A percentile compares a stretch with the other conserved stretches of the same genome.
Conservation (phyloP, 2,888 invertebrate genomes). For the Monopis laevigella region DNA sequence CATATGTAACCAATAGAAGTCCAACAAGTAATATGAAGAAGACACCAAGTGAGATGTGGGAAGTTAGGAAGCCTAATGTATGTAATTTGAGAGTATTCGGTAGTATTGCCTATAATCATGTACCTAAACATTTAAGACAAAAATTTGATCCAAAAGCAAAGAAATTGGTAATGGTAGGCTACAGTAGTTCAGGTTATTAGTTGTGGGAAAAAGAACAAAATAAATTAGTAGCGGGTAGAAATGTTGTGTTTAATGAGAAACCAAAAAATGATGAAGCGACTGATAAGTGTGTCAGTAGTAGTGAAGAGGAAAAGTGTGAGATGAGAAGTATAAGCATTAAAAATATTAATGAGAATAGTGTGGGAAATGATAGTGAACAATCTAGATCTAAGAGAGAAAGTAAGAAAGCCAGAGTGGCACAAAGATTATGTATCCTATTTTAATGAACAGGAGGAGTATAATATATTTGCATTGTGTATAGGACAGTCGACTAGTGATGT, state of each 20-base stretch:
- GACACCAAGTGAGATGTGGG: background rate
- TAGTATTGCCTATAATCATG: background rate
- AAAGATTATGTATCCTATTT: conserved; percentile 10
- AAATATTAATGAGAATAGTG: no score
- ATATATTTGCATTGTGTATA: background rate
- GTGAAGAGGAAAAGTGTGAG: background rate
- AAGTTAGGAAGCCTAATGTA: background rate
- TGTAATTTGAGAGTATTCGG: conserved; percentile 1
- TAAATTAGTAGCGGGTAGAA: background rate
- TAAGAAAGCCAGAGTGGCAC: conserved; percentile 3
- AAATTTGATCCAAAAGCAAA: background rate
- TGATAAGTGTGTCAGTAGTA: no score
- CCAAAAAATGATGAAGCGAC: no score
- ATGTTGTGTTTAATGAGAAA: conserved; percentile 4
- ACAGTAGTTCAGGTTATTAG: background rate
- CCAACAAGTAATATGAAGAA: background rate
- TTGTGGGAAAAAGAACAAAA: background rate
- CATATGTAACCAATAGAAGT: background rate
- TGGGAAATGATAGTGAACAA: background rate
- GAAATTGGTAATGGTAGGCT: background rate
- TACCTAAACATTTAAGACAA: background rate
- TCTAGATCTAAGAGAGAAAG: background rate
- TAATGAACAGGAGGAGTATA: background rate
- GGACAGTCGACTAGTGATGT: background rate
- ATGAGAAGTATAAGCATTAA: no score